phyloP scores from a whole-genome alignment of 2,113 vertebrate species.

The Ovibos moschatus region DNA sequence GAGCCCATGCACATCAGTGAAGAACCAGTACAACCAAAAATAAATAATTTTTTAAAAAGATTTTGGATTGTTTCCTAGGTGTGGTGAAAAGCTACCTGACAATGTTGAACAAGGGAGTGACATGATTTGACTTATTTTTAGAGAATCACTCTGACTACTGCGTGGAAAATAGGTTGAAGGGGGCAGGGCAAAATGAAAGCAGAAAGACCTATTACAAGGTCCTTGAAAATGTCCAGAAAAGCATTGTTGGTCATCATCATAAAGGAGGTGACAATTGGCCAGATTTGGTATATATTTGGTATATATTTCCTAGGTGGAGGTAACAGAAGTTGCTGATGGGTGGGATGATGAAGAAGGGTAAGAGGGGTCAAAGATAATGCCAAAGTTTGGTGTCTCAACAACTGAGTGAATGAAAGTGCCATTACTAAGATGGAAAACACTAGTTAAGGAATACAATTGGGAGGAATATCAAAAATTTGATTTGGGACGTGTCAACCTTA shows the following conservation, averaged over 20 bases:
- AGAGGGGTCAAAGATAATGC: not conserved
- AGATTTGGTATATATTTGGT: not conserved
- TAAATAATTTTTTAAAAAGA: accelerated
- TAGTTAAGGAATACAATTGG: not conserved
- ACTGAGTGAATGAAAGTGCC: not conserved
- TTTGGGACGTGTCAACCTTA: not conserved
- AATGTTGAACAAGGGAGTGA: not conserved
- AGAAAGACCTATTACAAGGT: not conserved
- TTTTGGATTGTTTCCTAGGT: not conserved
- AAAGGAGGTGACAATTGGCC: not conserved
- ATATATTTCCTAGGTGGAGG: not conserved
- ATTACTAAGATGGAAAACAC: not conserved
- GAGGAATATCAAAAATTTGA: not conserved
- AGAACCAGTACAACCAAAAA: not conserved
- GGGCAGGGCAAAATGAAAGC: not conserved
- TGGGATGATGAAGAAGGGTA: not conserved
- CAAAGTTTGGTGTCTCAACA: not conserved
- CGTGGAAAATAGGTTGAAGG: not conserved
- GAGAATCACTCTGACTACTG: not conserved
- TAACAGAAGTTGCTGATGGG: not conserved
- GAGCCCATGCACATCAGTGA: not conserved
- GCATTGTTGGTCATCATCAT: not conserved
- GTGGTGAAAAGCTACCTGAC: not conserved
- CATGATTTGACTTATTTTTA: not conserved
- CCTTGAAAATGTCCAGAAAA: not conserved